Conservation (phyloP, 2,888 invertebrate genomes). For the Dendrolimus pini region DNA sequence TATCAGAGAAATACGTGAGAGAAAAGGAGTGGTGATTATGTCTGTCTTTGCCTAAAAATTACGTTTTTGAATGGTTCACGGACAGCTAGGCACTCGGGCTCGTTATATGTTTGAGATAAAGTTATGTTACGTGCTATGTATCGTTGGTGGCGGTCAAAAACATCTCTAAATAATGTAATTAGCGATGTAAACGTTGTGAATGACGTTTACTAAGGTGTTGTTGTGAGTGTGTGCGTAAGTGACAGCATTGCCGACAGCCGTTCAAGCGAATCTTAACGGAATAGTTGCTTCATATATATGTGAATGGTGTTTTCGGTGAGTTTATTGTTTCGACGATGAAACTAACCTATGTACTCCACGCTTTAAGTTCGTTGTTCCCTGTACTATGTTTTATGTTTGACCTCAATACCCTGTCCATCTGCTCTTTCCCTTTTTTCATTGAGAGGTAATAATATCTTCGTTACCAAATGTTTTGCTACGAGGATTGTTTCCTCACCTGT, state of each 20-base stretch:
- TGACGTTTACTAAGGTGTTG: slow-evolving; percentile 69
- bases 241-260: slow-evolving; percentile 67
- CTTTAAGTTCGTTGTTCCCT: slow-evolving; percentile 31
- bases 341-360: slow-evolving; percentile 49
- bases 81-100: slow-evolving; percentile 40
- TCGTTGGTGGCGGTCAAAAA: slow-evolving; percentile 51
- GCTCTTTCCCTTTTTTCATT: slow-evolving; percentile 33
- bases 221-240: slow-evolving; percentile 60
- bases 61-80: slow-evolving; percentile 64
- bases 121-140: slow-evolving; percentile 47
- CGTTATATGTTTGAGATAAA: slow-evolving; percentile 43
- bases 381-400: slow-evolving; percentile 29
- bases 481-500: slow-evolving; percentile 34
- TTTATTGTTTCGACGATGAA: slow-evolving; percentile 47
- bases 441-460: slow-evolving; percentile 43
- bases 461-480: slow-evolving; percentile 37
- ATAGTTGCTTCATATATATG: slow-evolving; percentile 37
- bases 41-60: slow-evolving; percentile 61
- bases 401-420: slow-evolving; percentile 47
- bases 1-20: slow-evolving; percentile 73
- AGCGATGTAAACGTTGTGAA: slow-evolving; percentile 65
- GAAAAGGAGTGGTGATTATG: slow-evolving; percentile 76
- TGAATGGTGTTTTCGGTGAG: slow-evolving; percentile 61
- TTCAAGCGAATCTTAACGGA: slow-evolving; percentile 73
- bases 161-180: slow-evolving; percentile 56